Evolutionary conservation across 2,797 vertebrate genomes (phyloP).

Genomic region (Diplodus sargus): DNA sequence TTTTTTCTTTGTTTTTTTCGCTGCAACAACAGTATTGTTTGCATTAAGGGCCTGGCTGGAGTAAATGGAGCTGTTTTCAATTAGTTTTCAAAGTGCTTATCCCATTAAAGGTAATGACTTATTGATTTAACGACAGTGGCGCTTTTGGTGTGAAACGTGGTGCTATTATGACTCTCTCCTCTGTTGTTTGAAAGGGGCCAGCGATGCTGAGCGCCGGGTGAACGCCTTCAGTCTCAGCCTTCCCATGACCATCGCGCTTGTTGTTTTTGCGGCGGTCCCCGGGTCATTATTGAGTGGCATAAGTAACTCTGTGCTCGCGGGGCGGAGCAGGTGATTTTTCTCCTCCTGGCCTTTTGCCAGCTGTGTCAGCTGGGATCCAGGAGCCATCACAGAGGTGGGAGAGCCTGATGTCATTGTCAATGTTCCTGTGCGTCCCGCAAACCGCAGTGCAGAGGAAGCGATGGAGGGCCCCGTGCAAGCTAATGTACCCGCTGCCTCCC

Average conservation of each 20-base stretch:
- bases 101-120: constrained; percentile 99
- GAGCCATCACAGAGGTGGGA: constrained; percentile 75
- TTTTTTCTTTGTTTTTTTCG: constrained; percentile 63
- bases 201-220: constrained; percentile 49
- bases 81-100: constrained; percentile 99
- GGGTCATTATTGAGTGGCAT: constrained; percentile 75
- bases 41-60: constrained; percentile 90
- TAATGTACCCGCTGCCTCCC: constrained; percentile 81
- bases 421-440: constrained; percentile 77
- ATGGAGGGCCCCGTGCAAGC: constrained; percentile 75
- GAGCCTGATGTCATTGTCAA: constrained; percentile 81
- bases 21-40: constrained; percentile 86
- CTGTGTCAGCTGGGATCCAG: constrained; percentile 72
- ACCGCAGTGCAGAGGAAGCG: constrained; percentile 82
- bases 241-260: constrained; percentile 41
- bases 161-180: constrained; percentile 88
- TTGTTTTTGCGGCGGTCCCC: constrained; percentile 54
- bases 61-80: constrained; percentile 99
- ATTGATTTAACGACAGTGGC: constrained; percentile 98
- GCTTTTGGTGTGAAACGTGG: constrained; percentile 94
- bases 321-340: constrained; percentile 71
- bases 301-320: constrained; percentile 69
- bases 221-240: constrained; percentile 55
- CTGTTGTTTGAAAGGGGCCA: constrained; percentile 72
- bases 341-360: constrained; percentile 73